These are phyloP conservation scores for Aphidius gifuensis DNA, from an alignment of 1,140 invertebrate species.

Conservation along the genomic window DNA sequence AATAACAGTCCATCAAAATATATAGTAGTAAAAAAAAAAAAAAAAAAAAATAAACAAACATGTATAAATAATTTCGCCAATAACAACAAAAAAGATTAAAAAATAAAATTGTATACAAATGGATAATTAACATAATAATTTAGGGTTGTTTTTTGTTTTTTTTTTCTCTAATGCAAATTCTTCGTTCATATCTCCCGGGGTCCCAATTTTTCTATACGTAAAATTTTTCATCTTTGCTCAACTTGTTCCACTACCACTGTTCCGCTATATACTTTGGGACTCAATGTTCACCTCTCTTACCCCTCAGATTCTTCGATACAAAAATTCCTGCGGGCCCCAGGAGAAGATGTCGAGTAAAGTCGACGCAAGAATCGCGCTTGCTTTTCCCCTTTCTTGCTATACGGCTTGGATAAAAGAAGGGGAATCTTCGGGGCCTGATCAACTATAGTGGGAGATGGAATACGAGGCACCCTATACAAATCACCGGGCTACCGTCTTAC, in stretches of 20 bases:
- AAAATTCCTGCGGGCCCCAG: conserved; percentile 22
- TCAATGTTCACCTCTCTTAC: conserved; percentile 28
- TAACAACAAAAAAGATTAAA: not conserved
- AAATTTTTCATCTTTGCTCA: not conserved
- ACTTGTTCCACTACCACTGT: not conserved
- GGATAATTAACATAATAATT: not conserved
- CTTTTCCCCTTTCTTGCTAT: not conserved
- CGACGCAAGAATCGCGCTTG: conserved; percentile 3
- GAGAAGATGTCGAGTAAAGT: conserved; percentile 12
- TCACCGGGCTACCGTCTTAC: conserved; percentile 51
- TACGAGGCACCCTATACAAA: conserved; percentile 50
- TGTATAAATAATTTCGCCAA: not conserved
- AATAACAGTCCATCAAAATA: no score
- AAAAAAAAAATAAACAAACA: no score
- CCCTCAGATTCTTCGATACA: conserved; percentile 20
- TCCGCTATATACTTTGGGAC: not conserved
- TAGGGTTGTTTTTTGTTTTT: no score
- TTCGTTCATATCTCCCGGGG: no score
- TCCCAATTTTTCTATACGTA: no score
- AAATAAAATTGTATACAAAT: not conserved
- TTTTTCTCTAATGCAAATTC: no score
- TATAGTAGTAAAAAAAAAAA: no score
- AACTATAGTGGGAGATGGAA: conserved; percentile 40
- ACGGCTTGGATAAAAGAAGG: conserved; percentile 4
- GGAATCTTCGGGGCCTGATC: conserved; percentile 28